Percentiles rank a stretch among this genome's conserved stretches.
Conservation (phyloP, 2,888 invertebrate genomes). For the Caenorhabditis uteleia region DNA sequence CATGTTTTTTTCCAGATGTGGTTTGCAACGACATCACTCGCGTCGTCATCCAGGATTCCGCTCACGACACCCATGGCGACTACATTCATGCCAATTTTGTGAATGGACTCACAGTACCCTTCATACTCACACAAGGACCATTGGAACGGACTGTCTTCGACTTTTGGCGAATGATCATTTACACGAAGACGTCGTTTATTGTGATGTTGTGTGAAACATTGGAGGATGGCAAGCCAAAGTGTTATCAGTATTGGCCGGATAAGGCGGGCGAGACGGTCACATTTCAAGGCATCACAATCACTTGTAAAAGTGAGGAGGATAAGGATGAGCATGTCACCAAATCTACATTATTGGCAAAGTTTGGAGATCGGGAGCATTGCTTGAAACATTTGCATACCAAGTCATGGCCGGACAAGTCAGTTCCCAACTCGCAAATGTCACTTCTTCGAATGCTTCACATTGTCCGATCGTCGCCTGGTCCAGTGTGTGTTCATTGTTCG, state of each 20-base stretch:
- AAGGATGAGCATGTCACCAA: slow-evolving; percentile 26
- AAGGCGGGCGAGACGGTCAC: slow-evolving; percentile 12
- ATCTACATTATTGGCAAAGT: slow-evolving; percentile 10
- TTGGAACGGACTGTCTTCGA: slow-evolving; percentile 16
- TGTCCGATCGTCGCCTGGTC: slow-evolving; percentile 19
- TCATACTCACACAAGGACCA: slow-evolving; percentile 32
- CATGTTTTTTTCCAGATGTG: slow-evolving; percentile 29
- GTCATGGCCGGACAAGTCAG: slow-evolving; percentile 33
- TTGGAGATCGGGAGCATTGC: slow-evolving; percentile 14
- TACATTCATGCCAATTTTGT: slow-evolving; percentile 42
- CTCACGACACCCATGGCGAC: slow-evolving; percentile 14
- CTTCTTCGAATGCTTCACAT: slow-evolving; percentile 38
- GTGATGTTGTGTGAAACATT: slow-evolving; percentile 37
- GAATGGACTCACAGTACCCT: slow-evolving; percentile 24
- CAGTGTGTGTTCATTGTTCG: slow-evolving; percentile 30
- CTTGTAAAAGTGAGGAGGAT: slow-evolving; percentile 19
- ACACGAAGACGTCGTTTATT: slow-evolving; percentile 20
- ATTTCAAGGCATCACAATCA: slow-evolving; percentile 8
- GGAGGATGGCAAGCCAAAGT: slow-evolving; percentile 35
- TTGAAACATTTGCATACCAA: slow-evolving; percentile 30
- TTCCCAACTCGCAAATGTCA: slow-evolving; percentile 19
- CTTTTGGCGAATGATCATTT: slow-evolving; percentile 41
- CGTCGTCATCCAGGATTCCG: slow-evolving; percentile 27
- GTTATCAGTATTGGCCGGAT: slow-evolving; percentile 32
- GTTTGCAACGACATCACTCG: slow-evolving; percentile 34